phyloP scores from a whole-genome alignment of 1,140 invertebrate genomes.

The Bombus vancouverensis region DNA sequence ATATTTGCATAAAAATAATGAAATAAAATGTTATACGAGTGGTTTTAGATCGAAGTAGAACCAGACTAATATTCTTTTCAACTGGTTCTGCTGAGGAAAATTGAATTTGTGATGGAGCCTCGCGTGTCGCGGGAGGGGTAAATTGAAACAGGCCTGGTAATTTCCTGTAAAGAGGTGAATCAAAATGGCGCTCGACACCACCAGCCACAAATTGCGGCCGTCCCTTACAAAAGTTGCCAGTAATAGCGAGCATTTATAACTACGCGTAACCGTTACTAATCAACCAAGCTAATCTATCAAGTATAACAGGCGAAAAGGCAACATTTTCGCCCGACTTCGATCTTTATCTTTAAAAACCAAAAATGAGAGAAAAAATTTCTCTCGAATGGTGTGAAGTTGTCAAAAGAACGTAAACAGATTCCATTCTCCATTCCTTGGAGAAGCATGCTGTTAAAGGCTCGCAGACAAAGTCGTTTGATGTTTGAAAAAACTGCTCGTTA shows the following conservation, averaged over 20 bases:
- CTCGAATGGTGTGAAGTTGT: background rate
- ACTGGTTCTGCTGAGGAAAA: conserved; percentile 4
- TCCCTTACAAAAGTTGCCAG: background rate
- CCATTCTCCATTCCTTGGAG: background rate
- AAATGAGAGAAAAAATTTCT: background rate
- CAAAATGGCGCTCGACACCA: conserved; percentile 40
- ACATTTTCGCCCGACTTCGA: background rate
- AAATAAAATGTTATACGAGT: background rate
- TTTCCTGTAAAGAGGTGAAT: conserved; percentile 50
- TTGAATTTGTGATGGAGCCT: conserved; percentile 25
- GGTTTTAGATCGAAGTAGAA: background rate
- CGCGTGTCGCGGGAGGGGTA: conserved; percentile 19
- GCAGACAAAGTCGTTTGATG: background rate
- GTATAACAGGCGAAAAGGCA: background rate
- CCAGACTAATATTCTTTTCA: background rate
- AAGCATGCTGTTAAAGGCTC: background rate
- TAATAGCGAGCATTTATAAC: background rate
- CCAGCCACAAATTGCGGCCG: conserved; percentile 33
- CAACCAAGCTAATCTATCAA: background rate
- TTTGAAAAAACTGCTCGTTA: background rate
- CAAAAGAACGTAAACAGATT: background rate
- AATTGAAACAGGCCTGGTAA: conserved; percentile 52
- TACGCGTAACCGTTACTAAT: background rate
- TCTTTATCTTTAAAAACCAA: background rate
- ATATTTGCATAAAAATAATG: background rate